Percentiles rank a stretch among this genome's conserved stretches.
Conservation (phyloP, 2,797 vertebrate species). For the Taenioides sp. region DNA sequence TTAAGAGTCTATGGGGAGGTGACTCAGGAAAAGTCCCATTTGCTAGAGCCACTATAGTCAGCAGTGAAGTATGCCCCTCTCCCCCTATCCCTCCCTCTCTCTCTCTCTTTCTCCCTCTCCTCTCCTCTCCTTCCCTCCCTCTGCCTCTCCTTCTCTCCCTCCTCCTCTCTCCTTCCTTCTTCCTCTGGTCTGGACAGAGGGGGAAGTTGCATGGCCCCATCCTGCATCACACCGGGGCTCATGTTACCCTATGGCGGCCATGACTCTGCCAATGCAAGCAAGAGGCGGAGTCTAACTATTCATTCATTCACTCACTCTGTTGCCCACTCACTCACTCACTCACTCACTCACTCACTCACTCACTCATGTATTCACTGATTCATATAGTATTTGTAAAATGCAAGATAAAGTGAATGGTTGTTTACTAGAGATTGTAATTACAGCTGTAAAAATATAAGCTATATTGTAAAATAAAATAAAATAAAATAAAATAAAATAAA, state of each 20-base stretch:
- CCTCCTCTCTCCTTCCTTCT: not conserved
- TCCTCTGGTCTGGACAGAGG: constrained; percentile 12
- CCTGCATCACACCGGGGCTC: constrained; percentile 25
- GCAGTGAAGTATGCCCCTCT: not conserved
- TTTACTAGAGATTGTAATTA: too few relatives aligned
- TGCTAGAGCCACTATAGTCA: constrained; percentile 41
- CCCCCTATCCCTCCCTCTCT: not conserved
- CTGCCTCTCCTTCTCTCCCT: not conserved
- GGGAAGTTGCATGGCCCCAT: constrained; percentile 29
- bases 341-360: too few relatives aligned
- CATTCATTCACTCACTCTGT: too few relatives aligned
- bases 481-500: too few relatives aligned
- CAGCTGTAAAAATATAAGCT: too few relatives aligned
- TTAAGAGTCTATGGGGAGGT: constrained; percentile 35
- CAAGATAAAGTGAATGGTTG: too few relatives aligned
- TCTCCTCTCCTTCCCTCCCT: not conserved
- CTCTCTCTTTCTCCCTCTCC: not conserved
- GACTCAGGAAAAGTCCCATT: constrained; percentile 46
- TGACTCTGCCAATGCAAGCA: not conserved
- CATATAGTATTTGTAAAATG: too few relatives aligned
- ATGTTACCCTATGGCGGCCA: constrained; percentile 30
- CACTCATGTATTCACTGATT: too few relatives aligned
- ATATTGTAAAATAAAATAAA: too few relatives aligned
- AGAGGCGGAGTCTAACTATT: not conserved
- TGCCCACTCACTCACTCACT: too few relatives aligned